Conservation (phyloP, 1,140 invertebrate genomes). For the Saccostrea echinata region DNA sequence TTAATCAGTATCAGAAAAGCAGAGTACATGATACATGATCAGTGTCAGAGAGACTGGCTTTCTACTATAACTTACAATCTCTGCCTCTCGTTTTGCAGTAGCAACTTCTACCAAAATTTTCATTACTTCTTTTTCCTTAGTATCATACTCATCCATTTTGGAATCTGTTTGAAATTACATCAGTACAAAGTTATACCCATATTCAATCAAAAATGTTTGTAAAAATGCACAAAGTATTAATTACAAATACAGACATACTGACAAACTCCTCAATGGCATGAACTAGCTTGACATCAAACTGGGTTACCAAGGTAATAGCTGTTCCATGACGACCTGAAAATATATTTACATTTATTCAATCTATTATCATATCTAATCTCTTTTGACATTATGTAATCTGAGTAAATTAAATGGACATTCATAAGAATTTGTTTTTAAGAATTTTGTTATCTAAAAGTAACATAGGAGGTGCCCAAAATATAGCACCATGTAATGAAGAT, state of each 20-base stretch:
- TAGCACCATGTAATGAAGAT: too few species aligned
- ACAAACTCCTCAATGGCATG: conserved; percentile 92
- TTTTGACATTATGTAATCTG: too few species aligned
- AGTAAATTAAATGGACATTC: too few species aligned
- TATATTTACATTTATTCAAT: background rate
- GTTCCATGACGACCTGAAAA: conserved; percentile 76
- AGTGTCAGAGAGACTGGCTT: background rate
- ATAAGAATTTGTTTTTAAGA: too few species aligned
- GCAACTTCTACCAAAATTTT: conserved; percentile 95
- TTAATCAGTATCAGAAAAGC: background rate
- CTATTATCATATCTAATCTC: too few species aligned
- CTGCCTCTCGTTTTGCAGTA: conserved; percentile 93
- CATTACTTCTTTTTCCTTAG: conserved; percentile 90
- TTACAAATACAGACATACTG: conserved; percentile 79
- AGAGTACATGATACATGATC: background rate
- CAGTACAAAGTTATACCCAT: background rate
- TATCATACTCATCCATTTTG: conserved; percentile 91
- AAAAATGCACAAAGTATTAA: background rate
- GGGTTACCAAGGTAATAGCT: conserved; percentile 94
- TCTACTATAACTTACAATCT: conserved; percentile 83
- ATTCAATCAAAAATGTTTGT: background rate
- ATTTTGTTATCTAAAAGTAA: too few species aligned
- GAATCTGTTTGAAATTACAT: conserved; percentile 78
- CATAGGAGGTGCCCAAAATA: too few species aligned
- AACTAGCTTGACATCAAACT: conserved; percentile 92